phyloP scores from a whole-genome alignment of 1,140 invertebrate genomes.

The Heterodera carotae region DNA sequence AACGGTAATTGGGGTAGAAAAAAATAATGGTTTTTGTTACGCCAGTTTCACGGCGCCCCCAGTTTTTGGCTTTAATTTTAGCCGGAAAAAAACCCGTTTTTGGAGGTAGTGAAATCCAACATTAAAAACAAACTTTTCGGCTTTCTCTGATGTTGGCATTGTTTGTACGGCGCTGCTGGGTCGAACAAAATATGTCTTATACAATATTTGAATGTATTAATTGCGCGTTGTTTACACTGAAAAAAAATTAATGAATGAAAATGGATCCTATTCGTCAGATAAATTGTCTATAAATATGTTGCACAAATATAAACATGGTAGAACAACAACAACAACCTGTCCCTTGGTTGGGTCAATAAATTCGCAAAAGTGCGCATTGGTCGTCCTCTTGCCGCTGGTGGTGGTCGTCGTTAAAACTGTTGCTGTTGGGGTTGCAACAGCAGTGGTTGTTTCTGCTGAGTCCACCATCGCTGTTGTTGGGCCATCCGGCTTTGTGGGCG shows the following conservation, averaged over 20 bases:
- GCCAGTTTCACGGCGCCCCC: no score
- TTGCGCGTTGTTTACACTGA: conserved; percentile 52
- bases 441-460: no score
- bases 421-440: no score
- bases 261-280: neutral
- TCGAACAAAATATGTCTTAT: conserved; percentile 50
- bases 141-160: conserved; percentile 44
- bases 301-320: no score
- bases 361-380: conserved; percentile 34
- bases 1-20: no score
- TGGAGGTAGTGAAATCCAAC: no score
- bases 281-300: neutral
- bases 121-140: conserved; percentile 41
- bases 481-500: neutral
- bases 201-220: conserved; percentile 42
- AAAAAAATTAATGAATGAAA: conserved; percentile 5
- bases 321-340: conserved; percentile 34
- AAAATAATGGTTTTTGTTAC: no score
- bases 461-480: no score
- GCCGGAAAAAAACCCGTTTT: neutral
- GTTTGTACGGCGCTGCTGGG: conserved; percentile 48
- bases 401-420: neutral
- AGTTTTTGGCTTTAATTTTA: no score
- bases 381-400: conserved; percentile 26
- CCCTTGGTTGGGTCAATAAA: conserved; percentile 30